phyloP scores from a whole-genome alignment of 1,140 invertebrate species.

The Megathymus violae region DNA sequence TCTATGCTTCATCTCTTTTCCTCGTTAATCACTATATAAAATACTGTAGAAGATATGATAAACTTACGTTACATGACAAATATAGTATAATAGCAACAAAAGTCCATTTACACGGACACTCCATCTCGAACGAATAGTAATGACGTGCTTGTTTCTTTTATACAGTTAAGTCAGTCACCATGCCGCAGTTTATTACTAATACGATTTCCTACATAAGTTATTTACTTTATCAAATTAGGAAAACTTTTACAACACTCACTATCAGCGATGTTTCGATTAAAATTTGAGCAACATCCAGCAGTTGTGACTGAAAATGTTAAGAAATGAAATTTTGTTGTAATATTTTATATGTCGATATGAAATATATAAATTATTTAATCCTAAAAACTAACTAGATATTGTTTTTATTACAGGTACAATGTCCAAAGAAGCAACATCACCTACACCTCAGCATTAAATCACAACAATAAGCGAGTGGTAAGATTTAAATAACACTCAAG shows the following conservation, averaged over 20 bases:
- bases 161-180: conserved; percentile 15
- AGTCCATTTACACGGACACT: conserved; percentile 46
- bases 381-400: conserved; percentile 1
- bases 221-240: conserved; percentile 33
- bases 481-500: conserved; percentile 14
- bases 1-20: too few relatives aligned
- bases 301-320: neutral
- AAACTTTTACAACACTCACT: conserved; percentile 21
- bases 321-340: conserved; percentile 5
- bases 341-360: neutral
- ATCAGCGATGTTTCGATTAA: neutral
- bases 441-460: conserved; percentile 27
- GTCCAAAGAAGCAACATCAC: conserved; percentile 5
- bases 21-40: conserved; percentile 1
- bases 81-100: conserved; percentile 37
- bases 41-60: neutral
- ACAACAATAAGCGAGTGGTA: conserved; percentile 17
- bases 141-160: conserved; percentile 36
- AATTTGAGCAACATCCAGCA: neutral
- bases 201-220: conserved; percentile 17
- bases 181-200: conserved; percentile 27
- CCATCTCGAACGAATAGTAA: conserved; percentile 55
- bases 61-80: conserved; percentile 49
- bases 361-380: too few relatives aligned
- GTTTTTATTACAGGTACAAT: conserved; percentile 32